A percentile compares a stretch with the other conserved stretches of the same genome.
Evolutionary conservation across 1,140 invertebrate species (phyloP).

Genomic region (Whitmania pigra): DNA sequence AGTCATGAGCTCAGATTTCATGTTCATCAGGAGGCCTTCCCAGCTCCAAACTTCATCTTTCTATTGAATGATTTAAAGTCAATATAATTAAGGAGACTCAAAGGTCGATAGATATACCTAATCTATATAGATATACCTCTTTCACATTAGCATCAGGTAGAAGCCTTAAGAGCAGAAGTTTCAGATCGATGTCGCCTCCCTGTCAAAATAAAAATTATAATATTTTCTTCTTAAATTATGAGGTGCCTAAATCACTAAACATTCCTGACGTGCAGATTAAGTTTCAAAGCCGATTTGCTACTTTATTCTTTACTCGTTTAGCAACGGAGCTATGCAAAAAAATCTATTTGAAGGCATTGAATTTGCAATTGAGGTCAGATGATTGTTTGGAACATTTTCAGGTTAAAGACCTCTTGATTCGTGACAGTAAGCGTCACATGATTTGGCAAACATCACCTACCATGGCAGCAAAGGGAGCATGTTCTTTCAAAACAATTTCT

Average conservation of each 20-base stretch:
- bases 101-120: neutral
- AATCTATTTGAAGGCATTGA: too few relatives aligned
- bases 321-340: too few relatives aligned
- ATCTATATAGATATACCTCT: neutral
- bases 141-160: neutral
- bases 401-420: too few relatives aligned
- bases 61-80: neutral
- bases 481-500: neutral
- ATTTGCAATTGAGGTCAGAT: too few relatives aligned
- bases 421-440: too few relatives aligned
- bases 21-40: neutral
- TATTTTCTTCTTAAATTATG: too few relatives aligned
- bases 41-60: constrained; percentile 11
- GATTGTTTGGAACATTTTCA: too few relatives aligned
- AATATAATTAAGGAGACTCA: neutral
- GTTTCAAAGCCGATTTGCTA: too few relatives aligned
- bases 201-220: neutral
- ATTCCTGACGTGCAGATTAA: too few relatives aligned
- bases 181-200: neutral
- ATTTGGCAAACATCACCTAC: neutral
- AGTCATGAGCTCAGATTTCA: constrained; percentile 1
- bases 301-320: too few relatives aligned
- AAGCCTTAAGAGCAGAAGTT: neutral
- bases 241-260: too few relatives aligned
- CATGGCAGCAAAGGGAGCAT: neutral